Base-by-base conservation (phyloP, 1,140 invertebrate species). In the Eumeta japonica region DNA sequence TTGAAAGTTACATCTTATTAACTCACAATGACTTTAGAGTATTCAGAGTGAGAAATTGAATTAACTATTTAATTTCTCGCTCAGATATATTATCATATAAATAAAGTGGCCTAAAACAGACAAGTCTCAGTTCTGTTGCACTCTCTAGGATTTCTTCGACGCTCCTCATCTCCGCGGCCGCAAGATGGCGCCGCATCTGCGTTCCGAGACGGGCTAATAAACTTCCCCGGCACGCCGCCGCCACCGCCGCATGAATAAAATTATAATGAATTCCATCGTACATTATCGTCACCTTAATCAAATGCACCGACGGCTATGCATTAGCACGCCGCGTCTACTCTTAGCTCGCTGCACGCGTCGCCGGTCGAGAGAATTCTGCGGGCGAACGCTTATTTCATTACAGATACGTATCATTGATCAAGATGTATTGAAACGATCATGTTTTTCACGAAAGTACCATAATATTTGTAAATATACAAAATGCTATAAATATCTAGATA, bases 211-310 rank as follows among this genome's bases (percentile, higher is more conserved):
- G 31, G 28, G 43, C 43, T 46, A 38, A 38, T 38, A 38, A 31
- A 38, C 37, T 24, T 27, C 35, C 35, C 47, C 4, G 13, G 28
- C 11, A 7, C n/a, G n/a, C 20, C 5, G n/a, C 13, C 13, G 10
- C 13, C 31, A 11, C 12, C 31, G 12, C 13, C 7, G 48, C 42
- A 62, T 65, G 59, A 62, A 65, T 65, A 65, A 63, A 66, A 60
- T 64, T 50, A 64, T 62, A 58, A 66, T 66, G 57, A 63, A 66
- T 63, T 62, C 52, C 52, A 46, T 39, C 44, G 41, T 47, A 48
- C 45, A 54, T 59, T 61, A 56, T 57, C 52, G 46, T 50, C 39
- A 46, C 49, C 43, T 50, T 60, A 49, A 58, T 62, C 60, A 62
- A 57, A 60, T 50, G 50, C 49, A 46, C 46, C 54, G 46, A 46